Evolutionary conservation across 2,797 vertebrate genomes (phyloP).

Genomic region (Peromyscus eremicus): DNA sequence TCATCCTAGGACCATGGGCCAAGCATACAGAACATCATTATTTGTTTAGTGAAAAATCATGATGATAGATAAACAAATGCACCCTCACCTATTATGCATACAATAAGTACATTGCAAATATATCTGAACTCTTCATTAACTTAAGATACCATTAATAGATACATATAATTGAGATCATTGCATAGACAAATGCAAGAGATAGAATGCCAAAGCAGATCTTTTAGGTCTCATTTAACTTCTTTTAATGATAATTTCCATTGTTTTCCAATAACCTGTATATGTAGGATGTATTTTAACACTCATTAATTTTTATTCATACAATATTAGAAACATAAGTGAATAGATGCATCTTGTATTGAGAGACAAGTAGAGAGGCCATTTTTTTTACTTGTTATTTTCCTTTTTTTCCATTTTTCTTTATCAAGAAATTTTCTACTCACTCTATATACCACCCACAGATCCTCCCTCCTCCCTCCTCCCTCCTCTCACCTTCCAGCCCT

Average conservation of each 20-base stretch:
- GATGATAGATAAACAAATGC: slow-evolving; percentile 28
- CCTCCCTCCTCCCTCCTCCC: no score
- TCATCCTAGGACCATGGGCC: background rate
- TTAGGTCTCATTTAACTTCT: background rate
- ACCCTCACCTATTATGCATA: background rate
- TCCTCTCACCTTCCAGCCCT: no score
- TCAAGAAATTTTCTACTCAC: no score
- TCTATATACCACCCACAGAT: no score
- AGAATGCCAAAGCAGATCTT: background rate
- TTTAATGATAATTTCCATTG: background rate
- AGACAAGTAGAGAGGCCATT: background rate
- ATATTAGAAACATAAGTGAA: background rate
- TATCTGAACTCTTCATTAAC: background rate
- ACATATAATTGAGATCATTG: background rate
- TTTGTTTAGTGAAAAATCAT: slow-evolving; percentile 46
- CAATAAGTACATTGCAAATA: background rate
- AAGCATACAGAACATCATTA: background rate
- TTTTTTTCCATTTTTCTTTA: no score
- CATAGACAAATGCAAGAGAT: background rate
- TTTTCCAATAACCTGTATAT: background rate
- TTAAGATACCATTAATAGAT: background rate
- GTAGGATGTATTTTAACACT: background rate
- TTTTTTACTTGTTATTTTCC: background rate
- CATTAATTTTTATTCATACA: background rate
- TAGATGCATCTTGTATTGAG: background rate